phyloP scores from a whole-genome alignment of 37 sponge, comb jelly and placozoan genomes.

The Tethya wilhelma region DNA sequence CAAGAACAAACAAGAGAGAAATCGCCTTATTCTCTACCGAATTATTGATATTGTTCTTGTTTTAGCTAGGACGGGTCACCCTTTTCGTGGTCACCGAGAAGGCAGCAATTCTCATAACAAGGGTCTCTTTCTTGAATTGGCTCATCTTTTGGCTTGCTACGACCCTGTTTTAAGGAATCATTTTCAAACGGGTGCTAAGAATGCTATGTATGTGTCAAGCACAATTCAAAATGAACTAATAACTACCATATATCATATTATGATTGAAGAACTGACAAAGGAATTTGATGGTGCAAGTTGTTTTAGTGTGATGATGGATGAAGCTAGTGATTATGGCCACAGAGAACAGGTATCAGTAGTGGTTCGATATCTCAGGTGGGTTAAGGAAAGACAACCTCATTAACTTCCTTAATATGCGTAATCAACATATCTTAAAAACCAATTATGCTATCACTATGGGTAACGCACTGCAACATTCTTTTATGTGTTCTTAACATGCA shows the following conservation, averaged over 20 bases:
- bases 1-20: slow-evolving; percentile 21
- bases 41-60: slow-evolving; percentile 28
- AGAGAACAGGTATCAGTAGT: slow-evolving; percentile 33
- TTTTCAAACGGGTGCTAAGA: slow-evolving; percentile 8
- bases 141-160: slow-evolving; percentile 20
- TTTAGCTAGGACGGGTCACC: slow-evolving; percentile 25
- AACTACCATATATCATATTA: slow-evolving; percentile 15
- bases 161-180: slow-evolving; percentile 17
- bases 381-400: too few relatives aligned
- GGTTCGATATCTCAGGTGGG: slow-evolving; percentile 14
- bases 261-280: slow-evolving; percentile 2
- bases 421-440: too few relatives aligned
- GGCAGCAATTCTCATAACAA: slow-evolving; percentile 12
- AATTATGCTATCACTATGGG: too few relatives aligned
- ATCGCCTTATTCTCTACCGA: slow-evolving; percentile 21
- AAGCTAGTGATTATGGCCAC: slow-evolving; percentile 12
- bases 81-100: slow-evolving; percentile 29
- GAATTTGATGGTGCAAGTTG: slow-evolving; percentile 10
- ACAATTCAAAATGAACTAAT: slow-evolving; percentile 28
- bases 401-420: too few relatives aligned
- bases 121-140: slow-evolving; percentile 15
- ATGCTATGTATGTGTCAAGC: slow-evolving; percentile 22
- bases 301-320: slow-evolving; percentile 41
- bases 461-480: too few relatives aligned
- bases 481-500: too few relatives aligned